Base-by-base conservation (phyloP, 2,797 vertebrate genomes). In the Melopsittacus undulatus region DNA sequence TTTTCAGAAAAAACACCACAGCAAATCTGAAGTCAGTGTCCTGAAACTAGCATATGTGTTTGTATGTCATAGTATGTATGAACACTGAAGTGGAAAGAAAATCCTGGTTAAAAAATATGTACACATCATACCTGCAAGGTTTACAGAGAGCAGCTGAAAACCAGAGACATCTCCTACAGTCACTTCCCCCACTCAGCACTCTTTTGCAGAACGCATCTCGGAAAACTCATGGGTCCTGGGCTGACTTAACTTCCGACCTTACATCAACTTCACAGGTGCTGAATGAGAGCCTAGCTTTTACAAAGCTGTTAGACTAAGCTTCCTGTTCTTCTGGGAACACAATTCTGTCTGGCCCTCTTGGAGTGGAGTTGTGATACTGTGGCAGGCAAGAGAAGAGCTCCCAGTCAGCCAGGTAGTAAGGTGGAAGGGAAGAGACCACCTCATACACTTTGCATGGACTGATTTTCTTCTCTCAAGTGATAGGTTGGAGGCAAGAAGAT, bases 1-100 rank as follows among this genome's bases (percentile, higher is more conserved):
- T 91, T 87, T 87, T 66, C 73, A 85, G 68, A 69, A 91, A 93
- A 94, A 83, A 85, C 36, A 32, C 32, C 57, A 80, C 26, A 88
- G 68, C 59, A 89, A 87, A 85, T 75, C 49, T 76, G 52, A 87
- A 89, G 83, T 88, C 83, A 62, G 59, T 48, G 46, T 83, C 82
- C 57, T 62, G 52, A 89, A 93, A 89, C 61, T 34, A 91, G 49
- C 26, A 78, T 43, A 64, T 15, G 21, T 42, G 24, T 87, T 95
- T 85, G 8, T 72, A 56, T 66, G 36, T 83, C 89, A 70, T 7
- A 90, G 49, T 14, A 48, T 56, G 46, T 40, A 88, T 4, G 7
- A 90, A 82, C 49, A 46, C 45, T 52, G 32, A 85, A 27, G 61
- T n/a, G 15, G 75, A 94, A 81, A 66, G 90, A 87, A 94, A 95